phyloP scores from a whole-genome alignment of 2,113 vertebrate species.

The Oryzias celebensis region DNA sequence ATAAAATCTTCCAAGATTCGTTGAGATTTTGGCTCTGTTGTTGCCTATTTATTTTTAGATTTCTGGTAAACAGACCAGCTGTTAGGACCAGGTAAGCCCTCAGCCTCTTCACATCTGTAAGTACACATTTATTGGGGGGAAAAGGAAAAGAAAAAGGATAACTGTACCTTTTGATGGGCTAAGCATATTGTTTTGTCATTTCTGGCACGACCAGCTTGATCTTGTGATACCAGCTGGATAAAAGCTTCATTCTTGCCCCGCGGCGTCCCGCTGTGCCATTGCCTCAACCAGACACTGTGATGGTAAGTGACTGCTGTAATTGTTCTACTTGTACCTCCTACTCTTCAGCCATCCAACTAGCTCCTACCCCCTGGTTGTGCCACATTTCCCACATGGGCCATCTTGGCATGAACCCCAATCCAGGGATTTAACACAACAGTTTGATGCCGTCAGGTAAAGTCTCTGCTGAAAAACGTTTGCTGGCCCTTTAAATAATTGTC shows the following conservation, averaged over 20 bases:
- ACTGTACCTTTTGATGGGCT: constrained; percentile 24
- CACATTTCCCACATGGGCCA: constrained; percentile 61
- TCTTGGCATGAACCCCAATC: constrained; percentile 43
- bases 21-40: constrained; percentile 1
- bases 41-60: not conserved
- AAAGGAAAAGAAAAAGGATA: not conserved
- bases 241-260: constrained; percentile 68
- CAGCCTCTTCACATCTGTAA: not conserved
- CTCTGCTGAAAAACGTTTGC: constrained; percentile 9
- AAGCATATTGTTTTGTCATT: constrained; percentile 68
- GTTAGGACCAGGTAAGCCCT: constrained; percentile 5
- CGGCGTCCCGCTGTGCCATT: constrained; percentile 66
- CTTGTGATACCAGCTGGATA: constrained; percentile 70
- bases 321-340: constrained; percentile 72
- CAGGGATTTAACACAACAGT: constrained; percentile 34
- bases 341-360: constrained; percentile 63
- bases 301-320: constrained; percentile 79
- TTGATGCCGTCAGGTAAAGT: constrained; percentile 25
- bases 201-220: constrained; percentile 68
- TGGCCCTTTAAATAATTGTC: not conserved
- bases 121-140: constrained; percentile 23
- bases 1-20: not conserved
- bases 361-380: constrained; percentile 63
- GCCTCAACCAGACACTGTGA: constrained; percentile 72
- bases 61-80: not conserved